Evolutionary conservation across 2,113 vertebrate genomes (phyloP).

Genomic region (Otus sunia): DNA sequence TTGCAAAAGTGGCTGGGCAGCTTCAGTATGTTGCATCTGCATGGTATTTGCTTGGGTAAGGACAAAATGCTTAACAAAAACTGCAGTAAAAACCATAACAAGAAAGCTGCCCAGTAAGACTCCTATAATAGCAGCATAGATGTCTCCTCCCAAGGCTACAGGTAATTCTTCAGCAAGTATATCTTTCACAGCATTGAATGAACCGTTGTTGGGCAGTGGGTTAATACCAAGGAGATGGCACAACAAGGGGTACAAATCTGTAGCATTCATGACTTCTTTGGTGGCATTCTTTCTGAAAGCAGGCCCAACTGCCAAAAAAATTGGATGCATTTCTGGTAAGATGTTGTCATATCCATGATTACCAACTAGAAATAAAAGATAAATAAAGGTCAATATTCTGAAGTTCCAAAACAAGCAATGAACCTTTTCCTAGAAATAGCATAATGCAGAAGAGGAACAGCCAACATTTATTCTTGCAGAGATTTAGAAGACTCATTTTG

Average conservation of each 20-base stretch:
- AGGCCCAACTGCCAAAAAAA: constrained; percentile 89
- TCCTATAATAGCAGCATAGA: constrained; percentile 77
- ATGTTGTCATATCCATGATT: constrained; percentile 91
- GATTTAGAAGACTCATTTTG: not conserved
- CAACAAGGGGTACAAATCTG: constrained; percentile 90
- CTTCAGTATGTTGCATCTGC: constrained; percentile 78
- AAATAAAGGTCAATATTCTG: not conserved
- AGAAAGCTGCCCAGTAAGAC: constrained; percentile 78
- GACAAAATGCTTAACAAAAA: constrained; percentile 83
- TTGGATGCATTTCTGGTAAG: constrained; percentile 87
- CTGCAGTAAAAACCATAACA: constrained; percentile 81
- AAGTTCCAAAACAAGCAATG: not conserved
- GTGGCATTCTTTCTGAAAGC: constrained; percentile 82
- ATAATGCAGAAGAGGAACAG: not conserved
- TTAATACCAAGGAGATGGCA: constrained; percentile 83
- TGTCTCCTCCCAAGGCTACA: constrained; percentile 3
- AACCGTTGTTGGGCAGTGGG: constrained; percentile 86
- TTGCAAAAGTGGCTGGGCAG: constrained; percentile 84
- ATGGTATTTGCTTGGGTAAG: constrained; percentile 74
- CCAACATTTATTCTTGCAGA: not conserved
- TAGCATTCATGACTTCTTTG: constrained; percentile 80
- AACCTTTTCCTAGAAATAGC: not conserved
- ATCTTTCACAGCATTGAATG: constrained; percentile 78
- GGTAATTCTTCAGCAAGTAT: constrained; percentile 72
- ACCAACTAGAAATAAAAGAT: constrained; percentile 79